Evolutionary conservation across 2,797 vertebrate genomes (phyloP), one percentile per base, ranked within the genome.

Genomic region (Pangasius mekongensis): DNA sequence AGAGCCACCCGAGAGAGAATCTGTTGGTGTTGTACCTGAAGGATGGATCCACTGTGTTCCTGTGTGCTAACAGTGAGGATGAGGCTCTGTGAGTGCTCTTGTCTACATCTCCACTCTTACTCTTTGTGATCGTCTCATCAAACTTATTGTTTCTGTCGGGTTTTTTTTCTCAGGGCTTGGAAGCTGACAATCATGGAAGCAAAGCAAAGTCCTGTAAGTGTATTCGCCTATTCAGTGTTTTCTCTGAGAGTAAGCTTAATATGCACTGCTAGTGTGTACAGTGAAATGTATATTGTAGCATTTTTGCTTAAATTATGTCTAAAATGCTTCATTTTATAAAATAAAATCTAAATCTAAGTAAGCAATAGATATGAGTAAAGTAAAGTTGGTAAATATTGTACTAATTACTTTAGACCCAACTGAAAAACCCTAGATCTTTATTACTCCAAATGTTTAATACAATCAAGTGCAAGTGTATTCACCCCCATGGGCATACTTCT

Each of bases 51-150:
- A 95, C 95, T 7, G 91, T 97, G n/a, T 94, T 94, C 62, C 94
- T 99, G 88, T 98, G 98, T 0, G 97, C 98, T 0, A 98, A 98
- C 95, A 99, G 97, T 1, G 93, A 96, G 91, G 98, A 99, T 0
- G 98, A 99, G 0, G 97, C 97, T 0, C 54, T 99, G 98, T 99
- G 93, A 95, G 98, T 96, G 0, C 33, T 71, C 71, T 30, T 76
- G 9, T 49, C 58, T 58, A 10, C n/a, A 20, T 66, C 69, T 7
- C 60, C 33, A 56, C 7, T 33, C 76, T 84, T 16, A 36, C 39
- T 76, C n/a, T 18, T 64, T 5, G 11, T 0, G 2, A 60, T 5
- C 39, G 36, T 27, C 43, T 6, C 43, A 0, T 13, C 27, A 39
- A 52, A 58, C 24, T 78, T 13, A 81, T 52, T 24, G n/a, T 36